Conservation (phyloP, 2,113 vertebrate species). For the Pungitius pungitius region DNA sequence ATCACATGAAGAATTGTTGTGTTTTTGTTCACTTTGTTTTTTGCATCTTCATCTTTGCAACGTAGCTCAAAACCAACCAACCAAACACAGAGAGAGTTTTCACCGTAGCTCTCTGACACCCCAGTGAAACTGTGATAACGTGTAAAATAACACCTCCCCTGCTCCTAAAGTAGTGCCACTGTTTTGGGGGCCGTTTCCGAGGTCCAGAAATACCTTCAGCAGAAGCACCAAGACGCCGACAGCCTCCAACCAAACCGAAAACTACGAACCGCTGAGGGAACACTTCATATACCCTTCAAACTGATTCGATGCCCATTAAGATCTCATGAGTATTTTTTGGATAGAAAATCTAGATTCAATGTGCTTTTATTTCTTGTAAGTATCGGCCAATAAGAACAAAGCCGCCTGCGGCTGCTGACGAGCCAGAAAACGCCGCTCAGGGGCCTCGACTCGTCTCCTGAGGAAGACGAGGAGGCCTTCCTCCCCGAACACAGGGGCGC, state of each 20-base stretch:
- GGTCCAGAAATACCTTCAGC: not conserved
- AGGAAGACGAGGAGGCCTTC: slow-evolving; percentile 22
- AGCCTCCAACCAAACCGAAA: not conserved
- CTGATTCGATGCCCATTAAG: not conserved
- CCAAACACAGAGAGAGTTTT: too few species aligned
- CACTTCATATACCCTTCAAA: not conserved
- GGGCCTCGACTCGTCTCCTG: not conserved
- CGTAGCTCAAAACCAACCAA: too few species aligned
- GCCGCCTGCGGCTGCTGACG: not conserved
- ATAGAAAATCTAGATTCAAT: not conserved
- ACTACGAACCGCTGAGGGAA: not conserved
- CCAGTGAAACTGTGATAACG: too few species aligned
- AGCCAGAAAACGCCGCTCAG: not conserved
- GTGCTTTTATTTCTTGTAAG: too few species aligned
- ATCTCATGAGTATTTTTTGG: not conserved
- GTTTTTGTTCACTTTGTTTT: too few species aligned
- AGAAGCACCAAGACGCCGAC: not conserved
- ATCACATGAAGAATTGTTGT: too few species aligned
- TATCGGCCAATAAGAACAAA: slow-evolving; percentile 1
- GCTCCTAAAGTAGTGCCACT: too few species aligned
- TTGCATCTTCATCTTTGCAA: too few species aligned
- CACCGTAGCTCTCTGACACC: too few species aligned
- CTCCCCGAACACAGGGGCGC: slow-evolving; percentile 6
- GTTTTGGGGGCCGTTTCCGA: too few species aligned
- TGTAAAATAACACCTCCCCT: too few species aligned